A percentile compares a stretch with the other conserved stretches of the same genome.
phyloP scores from a whole-genome alignment of 2,888 invertebrate genomes.

The Ecdyonurus torrentis region DNA sequence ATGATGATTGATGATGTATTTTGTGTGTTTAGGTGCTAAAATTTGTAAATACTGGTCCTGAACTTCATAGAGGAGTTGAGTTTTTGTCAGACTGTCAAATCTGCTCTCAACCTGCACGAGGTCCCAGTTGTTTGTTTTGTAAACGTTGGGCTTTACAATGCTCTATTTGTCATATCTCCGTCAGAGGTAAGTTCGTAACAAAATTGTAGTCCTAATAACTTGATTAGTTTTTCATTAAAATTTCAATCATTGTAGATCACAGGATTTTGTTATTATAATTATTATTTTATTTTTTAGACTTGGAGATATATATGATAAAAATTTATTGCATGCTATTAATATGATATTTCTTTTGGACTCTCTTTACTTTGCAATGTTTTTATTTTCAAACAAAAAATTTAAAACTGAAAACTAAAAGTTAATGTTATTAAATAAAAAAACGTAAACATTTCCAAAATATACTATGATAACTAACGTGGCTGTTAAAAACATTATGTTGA shows the following conservation, averaged over 20 bases:
- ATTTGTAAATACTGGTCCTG: constrained; percentile 32
- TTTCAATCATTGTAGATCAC: neutral
- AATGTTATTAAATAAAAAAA: no score
- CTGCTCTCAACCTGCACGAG: constrained; percentile 44
- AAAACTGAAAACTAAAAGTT: no score
- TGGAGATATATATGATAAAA: constrained; percentile 21
- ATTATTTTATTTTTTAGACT: constrained; percentile 9
- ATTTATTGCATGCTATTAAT: neutral
- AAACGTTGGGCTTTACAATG: constrained; percentile 61
- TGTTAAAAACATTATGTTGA: no score
- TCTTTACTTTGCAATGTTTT: no score
- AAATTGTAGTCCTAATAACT: neutral
- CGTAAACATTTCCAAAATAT: no score
- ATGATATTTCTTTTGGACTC: no score
- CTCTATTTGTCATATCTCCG: constrained; percentile 69
- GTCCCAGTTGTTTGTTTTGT: constrained; percentile 48
- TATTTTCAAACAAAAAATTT: no score
- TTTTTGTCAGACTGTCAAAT: constrained; percentile 53
- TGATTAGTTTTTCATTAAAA: no score
- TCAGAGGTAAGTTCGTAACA: constrained; percentile 45
- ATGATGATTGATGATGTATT: no score
- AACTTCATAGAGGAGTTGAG: constrained; percentile 46
- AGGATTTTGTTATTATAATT: neutral
- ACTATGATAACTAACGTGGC: no score
- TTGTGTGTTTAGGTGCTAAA: constrained; percentile 33